Evolutionary conservation across 2,888 invertebrate species (phyloP).

Genomic region (Lagria hirta): DNA sequence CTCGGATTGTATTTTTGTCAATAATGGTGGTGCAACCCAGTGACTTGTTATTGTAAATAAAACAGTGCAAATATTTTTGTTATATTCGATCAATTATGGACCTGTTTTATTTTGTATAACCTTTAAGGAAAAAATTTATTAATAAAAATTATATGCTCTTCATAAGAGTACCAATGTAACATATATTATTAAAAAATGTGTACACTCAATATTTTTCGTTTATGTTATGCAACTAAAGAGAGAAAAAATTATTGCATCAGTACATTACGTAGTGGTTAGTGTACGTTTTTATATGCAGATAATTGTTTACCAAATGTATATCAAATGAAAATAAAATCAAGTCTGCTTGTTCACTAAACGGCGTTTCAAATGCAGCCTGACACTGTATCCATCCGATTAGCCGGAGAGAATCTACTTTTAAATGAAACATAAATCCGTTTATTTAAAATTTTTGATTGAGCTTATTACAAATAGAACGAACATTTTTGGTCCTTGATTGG

Average conservation of each 20-base stretch:
- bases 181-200: conserved; percentile 18
- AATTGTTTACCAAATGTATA: conserved; percentile 8
- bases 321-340: conserved; percentile 13
- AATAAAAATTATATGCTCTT: conserved; percentile 21
- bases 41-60: conserved; percentile 24
- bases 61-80: conserved; percentile 18
- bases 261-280: conserved; percentile 19
- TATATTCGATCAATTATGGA: conserved; percentile 17
- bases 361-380: too few species aligned
- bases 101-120: conserved; percentile 4
- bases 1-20: conserved; percentile 15
- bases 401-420: too few species aligned
- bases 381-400: too few species aligned
- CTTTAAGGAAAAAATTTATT: conserved; percentile 8
- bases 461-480: too few species aligned
- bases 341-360: too few species aligned
- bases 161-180: conserved; percentile 24
- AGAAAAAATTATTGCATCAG: conserved; percentile 10
- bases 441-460: too few species aligned
- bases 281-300: conserved; percentile 23
- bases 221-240: conserved; percentile 12
- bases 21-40: conserved; percentile 12
- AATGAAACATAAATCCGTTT: too few species aligned
- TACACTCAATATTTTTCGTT: conserved; percentile 2
- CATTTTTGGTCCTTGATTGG: too few species aligned